These are phyloP conservation scores for Streblospio benedicti DNA, from an alignment of 1,140 invertebrate genomes.

Conservation along the genomic window DNA sequence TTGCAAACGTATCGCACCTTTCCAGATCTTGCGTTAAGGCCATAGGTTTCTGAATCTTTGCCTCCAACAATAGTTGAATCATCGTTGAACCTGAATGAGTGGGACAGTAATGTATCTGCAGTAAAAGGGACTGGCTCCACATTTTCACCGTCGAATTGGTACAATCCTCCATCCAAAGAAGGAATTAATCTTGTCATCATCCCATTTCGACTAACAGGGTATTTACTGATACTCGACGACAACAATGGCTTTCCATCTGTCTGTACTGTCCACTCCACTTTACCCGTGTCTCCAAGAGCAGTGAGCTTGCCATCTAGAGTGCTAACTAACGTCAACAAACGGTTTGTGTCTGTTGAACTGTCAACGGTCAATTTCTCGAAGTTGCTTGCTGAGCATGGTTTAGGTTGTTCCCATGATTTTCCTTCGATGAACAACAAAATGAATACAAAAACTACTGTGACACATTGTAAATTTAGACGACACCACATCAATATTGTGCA, in stretches of 20 bases:
- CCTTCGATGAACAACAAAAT: too few relatives aligned
- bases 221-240: conserved; percentile 72
- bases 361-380: too few relatives aligned
- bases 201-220: conserved; percentile 73
- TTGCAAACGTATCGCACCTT: conserved; percentile 58
- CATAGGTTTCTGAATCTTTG: conserved; percentile 53
- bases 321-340: conserved; percentile 64
- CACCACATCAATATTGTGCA: too few relatives aligned
- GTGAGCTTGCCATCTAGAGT: conserved; percentile 77
- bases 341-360: too few relatives aligned
- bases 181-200: conserved; percentile 80
- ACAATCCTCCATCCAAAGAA: conserved; percentile 78
- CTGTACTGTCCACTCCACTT: conserved; percentile 63
- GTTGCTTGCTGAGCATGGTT: too few relatives aligned
- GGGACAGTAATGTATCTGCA: conserved; percentile 71
- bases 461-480: too few relatives aligned
- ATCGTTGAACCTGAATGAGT: conserved; percentile 72
- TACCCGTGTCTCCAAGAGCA: conserved; percentile 62
- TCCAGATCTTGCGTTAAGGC: conserved; percentile 67
- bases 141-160: conserved; percentile 79
- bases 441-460: too few relatives aligned
- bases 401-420: too few relatives aligned
- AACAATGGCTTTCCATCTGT: conserved; percentile 65
- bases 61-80: conserved; percentile 75
- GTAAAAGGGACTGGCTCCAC: conserved; percentile 78